Base-by-base conservation (phyloP, 2,113 vertebrate genomes). In the Ceuthmochares aereus region DNA sequence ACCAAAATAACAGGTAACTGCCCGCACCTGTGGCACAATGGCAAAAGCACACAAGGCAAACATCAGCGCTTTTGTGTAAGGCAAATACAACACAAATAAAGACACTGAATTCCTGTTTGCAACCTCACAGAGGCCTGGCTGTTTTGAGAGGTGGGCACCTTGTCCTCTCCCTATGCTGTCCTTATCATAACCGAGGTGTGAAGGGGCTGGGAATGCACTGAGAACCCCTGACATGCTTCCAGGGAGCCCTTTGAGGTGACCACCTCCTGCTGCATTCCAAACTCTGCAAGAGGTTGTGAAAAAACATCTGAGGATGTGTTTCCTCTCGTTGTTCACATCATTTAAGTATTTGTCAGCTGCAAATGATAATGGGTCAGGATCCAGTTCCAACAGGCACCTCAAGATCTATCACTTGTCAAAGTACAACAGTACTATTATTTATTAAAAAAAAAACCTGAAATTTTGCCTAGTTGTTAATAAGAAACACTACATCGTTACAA, bases 171-270 rank as follows among this genome's bases (percentile, higher is more conserved):
- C 17, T 43, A 26, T 60, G 26, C 37, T 76, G 12, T 37, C 19
- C 30, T 27, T 30, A 11, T 2, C 12, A 52, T 12, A 66, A n/a
- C n/a, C 30, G 45, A 66, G 30, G 34, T 12, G 9, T 60, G 8
- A 27, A 14, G 22, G 14, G 27, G 36, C 10, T 0, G 0, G 7
- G 30, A 87, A 52, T 1, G 3, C 3, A 4, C 29, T n/a, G 29
- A 54, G 42, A 37, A 74, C 12, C 66, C 25, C 42, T 36, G 14
- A 26, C 6, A 8, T 5, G 2, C 4, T 78, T 27, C 27, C 32
- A 25, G 25, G 14, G 16, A 54, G 51, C 9, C 30, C 30, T 37
- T n/a, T 29, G 10, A 34, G 9, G 6, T 17, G 4, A 5, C 26
- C 34, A 64, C 9, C 12, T 75, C 22, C 9, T 0, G 0, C 34